These are phyloP conservation scores for Tolypeutes matacus DNA, from an alignment of 2,797 vertebrate genomes.

Conservation along the genomic window DNA sequence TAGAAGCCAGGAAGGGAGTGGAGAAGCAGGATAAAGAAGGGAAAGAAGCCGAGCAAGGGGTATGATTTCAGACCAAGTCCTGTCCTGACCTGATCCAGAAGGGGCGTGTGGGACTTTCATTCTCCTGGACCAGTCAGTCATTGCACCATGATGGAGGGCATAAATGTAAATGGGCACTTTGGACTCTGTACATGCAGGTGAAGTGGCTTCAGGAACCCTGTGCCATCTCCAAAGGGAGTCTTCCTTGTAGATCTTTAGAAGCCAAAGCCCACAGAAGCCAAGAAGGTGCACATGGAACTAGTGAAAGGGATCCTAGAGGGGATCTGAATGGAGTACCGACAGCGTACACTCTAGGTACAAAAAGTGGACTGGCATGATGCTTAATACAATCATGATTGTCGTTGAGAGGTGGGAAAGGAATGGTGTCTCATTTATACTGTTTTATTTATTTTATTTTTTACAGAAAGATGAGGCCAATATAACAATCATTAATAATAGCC, in stretches of 20 bases:
- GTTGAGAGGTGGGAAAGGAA: background rate
- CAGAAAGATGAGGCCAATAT: background rate
- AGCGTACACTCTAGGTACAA: background rate
- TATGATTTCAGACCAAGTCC: conserved; percentile 2
- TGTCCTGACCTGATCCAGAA: background rate
- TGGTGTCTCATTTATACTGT: background rate
- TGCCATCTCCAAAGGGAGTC: background rate
- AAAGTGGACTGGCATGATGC: background rate
- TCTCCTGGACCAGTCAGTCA: background rate
- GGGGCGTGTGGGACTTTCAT: background rate
- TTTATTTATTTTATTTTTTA: conserved; percentile 19
- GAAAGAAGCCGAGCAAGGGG: background rate
- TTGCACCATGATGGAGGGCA: background rate
- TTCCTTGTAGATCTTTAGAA: background rate
- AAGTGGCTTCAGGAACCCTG: background rate
- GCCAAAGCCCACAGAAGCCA: background rate
- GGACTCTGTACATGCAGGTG: background rate
- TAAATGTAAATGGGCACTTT: conserved; percentile 9
- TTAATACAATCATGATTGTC: conserved; percentile 17
- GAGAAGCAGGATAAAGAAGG: background rate
- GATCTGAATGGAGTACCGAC: background rate
- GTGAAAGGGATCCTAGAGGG: background rate
- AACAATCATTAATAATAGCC: conserved; percentile 9
- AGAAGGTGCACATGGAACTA: background rate
- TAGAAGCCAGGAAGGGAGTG: background rate